Evolutionary conservation across 2,888 invertebrate species (phyloP).

Genomic region (Melieria crassipennis): DNA sequence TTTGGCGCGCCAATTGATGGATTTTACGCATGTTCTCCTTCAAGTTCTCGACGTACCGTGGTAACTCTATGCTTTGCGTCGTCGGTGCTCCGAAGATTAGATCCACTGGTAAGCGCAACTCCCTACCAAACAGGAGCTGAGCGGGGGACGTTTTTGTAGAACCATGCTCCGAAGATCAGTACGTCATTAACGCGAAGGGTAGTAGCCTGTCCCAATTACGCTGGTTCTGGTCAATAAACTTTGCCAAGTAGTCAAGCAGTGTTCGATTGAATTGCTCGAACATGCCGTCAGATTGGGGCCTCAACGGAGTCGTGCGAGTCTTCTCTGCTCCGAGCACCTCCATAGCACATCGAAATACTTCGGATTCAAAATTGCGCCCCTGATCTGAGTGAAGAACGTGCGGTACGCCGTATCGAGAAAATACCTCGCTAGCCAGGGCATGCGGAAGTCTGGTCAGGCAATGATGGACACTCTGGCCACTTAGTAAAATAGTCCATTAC

Average conservation of each 20-base stretch:
- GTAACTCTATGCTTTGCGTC: not conserved
- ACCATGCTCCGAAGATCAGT: slow-evolving; percentile 37
- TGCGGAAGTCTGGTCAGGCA: slow-evolving; percentile 35
- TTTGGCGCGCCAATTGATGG: not conserved
- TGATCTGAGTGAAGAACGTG: slow-evolving; percentile 40
- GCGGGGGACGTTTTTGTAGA: slow-evolving; percentile 41
- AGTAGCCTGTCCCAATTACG: slow-evolving; percentile 39
- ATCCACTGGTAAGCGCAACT: slow-evolving; percentile 42
- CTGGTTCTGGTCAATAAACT: slow-evolving; percentile 38
- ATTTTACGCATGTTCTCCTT: not conserved
- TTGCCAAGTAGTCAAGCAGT: slow-evolving; percentile 42
- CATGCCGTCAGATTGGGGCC: slow-evolving; percentile 52
- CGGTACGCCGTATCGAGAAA: slow-evolving; percentile 38
- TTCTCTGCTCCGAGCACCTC: slow-evolving; percentile 38
- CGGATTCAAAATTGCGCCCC: slow-evolving; percentile 34
- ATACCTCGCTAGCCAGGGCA: slow-evolving; percentile 28
- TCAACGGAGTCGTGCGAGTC: slow-evolving; percentile 47
- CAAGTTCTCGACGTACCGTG: not conserved
- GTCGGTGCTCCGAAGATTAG: slow-evolving; percentile 45
- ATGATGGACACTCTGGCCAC: slow-evolving; percentile 32
- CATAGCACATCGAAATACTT: slow-evolving; percentile 31
- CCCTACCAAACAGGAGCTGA: slow-evolving; percentile 39
- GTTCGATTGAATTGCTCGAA: slow-evolving; percentile 49
- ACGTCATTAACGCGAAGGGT: slow-evolving; percentile 37
- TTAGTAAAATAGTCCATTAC: slow-evolving; percentile 33